Evolutionary conservation across 1,140 invertebrate species (phyloP).

Genomic region (Tetramorium alpestre): DNA sequence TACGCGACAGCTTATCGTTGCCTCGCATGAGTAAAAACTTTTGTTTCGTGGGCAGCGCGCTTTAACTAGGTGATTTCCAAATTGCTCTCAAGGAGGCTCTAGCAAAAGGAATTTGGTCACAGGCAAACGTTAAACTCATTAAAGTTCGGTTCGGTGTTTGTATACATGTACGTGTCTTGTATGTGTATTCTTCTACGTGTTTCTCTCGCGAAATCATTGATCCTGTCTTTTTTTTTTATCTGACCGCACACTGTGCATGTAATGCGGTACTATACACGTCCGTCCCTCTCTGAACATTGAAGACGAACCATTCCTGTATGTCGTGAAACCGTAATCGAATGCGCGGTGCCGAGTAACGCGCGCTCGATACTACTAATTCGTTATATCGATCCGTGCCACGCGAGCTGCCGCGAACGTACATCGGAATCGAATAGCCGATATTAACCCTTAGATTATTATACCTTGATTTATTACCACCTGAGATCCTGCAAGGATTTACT

Average conservation of each 20-base stretch:
- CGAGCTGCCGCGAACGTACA: slow-evolving; percentile 3
- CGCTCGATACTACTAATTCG: slow-evolving; percentile 40
- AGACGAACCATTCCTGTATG: not conserved
- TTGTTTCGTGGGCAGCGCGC: not conserved
- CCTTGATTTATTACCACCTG: slow-evolving; percentile 17
- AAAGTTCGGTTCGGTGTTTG: not conserved
- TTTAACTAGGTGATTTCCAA: not conserved
- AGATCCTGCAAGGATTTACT: slow-evolving; percentile 6
- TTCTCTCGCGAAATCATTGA: slow-evolving; percentile 13
- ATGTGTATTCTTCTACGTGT: not conserved
- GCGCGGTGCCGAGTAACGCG: slow-evolving; percentile 17
- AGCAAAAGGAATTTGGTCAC: not conserved
- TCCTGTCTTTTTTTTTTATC: not conserved
- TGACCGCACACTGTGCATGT: not conserved
- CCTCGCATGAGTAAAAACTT: not conserved
- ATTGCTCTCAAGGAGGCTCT: not conserved
- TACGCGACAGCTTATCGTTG: not conserved
- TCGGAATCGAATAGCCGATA: slow-evolving; percentile 18
- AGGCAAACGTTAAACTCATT: not conserved
- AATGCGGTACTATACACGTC: not conserved
- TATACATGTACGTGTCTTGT: not conserved
- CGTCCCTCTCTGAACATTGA: not conserved
- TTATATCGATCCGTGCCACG: slow-evolving; percentile 48
- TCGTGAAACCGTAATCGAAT: slow-evolving; percentile 48
- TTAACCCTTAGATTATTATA: slow-evolving; percentile 25